Evolutionary conservation across 1,140 invertebrate species (phyloP), one percentile per base, ranked within the genome.

Genomic region (Samia ricini): DNA sequence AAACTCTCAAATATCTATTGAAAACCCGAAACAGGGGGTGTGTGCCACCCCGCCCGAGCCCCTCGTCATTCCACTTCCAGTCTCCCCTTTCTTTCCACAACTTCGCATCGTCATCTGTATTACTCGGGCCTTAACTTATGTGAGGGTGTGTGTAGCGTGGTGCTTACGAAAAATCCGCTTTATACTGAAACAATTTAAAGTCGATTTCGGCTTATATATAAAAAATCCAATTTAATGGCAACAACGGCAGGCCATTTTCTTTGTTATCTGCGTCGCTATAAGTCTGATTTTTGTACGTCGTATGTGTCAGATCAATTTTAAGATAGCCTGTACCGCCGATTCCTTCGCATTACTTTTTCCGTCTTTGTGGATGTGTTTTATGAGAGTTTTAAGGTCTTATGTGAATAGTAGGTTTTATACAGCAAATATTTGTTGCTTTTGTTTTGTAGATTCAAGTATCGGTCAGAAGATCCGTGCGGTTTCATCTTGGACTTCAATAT

Each of bases 321-420:
- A 79, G 87, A 90, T 88, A 88, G 87, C 86, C 83, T 73, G 80
- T 87, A 81, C 83, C 83, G 88, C 83, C 83, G 88, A 90, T 88
- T 88, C 88, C 83, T 88, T 86, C 79, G 80, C 88, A 85, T 87
- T 90, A 90, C 85, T 88, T 90, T 86, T 88, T 86, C 82, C 74
- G 85, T 86, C 85, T 85, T 85, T 90, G 84, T 85, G 77, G 73
- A 82, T 79, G 85, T 88, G 86, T 87, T 90, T 88, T 88, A 87
- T 84, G 77, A 71, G 83, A 86, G 79, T 88, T 88, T 55, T 81
- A 86, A 81, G 70, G 78, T 83, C 82, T 87, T 88, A 87, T 88
- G 78, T 90, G 87, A 79, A 85, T 79, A 78, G 72, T 72, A 71
- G 64, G 8, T 56, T 66, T 57, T 64, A 57, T 68, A 61, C 66